Percentiles rank a stretch among this genome's conserved stretches.
Conservation (phyloP, 2,113 vertebrate species). For the Hyperopisus bebe region DNA sequence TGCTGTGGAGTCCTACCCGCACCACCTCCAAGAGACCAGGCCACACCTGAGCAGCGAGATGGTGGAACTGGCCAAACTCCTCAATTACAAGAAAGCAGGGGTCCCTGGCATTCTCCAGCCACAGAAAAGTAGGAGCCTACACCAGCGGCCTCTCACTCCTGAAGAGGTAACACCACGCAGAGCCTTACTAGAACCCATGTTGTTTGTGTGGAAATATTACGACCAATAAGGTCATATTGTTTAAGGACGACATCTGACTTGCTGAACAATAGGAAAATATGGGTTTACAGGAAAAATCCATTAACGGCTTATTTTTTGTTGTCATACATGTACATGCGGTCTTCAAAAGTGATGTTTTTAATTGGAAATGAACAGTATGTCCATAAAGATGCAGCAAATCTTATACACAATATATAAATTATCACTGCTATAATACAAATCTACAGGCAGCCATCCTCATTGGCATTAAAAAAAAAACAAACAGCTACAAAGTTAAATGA, state of each 20-base stretch:
- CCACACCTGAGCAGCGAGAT: slow-evolving; percentile 59
- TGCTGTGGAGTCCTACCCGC: slow-evolving; percentile 33
- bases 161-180: slow-evolving; percentile 67
- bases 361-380: neutral
- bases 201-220: neutral
- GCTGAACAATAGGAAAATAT: neutral
- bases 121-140: slow-evolving; percentile 46
- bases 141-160: slow-evolving; percentile 60
- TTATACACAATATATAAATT: neutral
- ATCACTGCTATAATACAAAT: neutral
- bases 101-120: slow-evolving; percentile 60
- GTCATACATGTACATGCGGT: neutral
- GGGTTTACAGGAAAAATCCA: neutral
- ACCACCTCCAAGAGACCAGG: slow-evolving; percentile 44
- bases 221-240: neutral
- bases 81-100: slow-evolving; percentile 76
- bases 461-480: neutral
- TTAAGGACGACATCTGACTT: neutral
- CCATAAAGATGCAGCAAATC: neutral
- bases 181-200: neutral
- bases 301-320: neutral
- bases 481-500: neutral
- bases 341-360: neutral
- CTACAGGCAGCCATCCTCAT: neutral
- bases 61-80: slow-evolving; percentile 70